Percentiles rank a stretch among this genome's conserved stretches.
Evolutionary conservation across 1,140 invertebrate species (phyloP).

Genomic region (Neotoxoptera formosana): DNA sequence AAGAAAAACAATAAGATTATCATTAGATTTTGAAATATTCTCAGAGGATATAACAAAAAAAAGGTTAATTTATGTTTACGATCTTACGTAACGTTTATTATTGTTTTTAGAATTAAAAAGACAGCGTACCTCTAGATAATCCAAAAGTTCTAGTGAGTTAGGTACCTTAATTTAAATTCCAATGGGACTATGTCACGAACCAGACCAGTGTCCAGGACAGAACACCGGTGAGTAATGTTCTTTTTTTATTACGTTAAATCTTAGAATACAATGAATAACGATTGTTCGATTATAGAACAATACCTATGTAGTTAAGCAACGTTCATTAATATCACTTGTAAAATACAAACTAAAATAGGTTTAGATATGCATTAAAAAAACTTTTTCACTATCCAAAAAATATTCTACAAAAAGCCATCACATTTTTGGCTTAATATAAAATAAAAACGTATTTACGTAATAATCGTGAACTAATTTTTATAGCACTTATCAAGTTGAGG

Average conservation of each 20-base stretch:
- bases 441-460: too few species aligned
- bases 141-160: background rate
- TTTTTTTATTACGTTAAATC: background rate
- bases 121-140: background rate
- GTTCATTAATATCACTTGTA: too few species aligned
- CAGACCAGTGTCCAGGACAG: background rate
- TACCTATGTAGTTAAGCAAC: too few species aligned
- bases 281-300: background rate
- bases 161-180: background rate
- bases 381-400: too few species aligned
- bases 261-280: background rate
- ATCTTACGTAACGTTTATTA: background rate
- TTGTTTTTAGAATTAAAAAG: background rate
- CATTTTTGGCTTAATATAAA: too few species aligned
- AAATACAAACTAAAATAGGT: too few species aligned
- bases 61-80: background rate
- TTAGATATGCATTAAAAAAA: too few species aligned
- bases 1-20: background rate
- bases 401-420: too few species aligned
- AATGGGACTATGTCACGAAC: background rate
- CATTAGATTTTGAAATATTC: background rate
- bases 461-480: background rate
- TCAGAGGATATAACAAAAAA: background rate
- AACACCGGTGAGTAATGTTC: background rate
- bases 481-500: background rate